Evolutionary conservation across 37 sponge, comb jelly and placozoan species (phyloP).

Genomic region (Diacarnus erythraeanus): DNA sequence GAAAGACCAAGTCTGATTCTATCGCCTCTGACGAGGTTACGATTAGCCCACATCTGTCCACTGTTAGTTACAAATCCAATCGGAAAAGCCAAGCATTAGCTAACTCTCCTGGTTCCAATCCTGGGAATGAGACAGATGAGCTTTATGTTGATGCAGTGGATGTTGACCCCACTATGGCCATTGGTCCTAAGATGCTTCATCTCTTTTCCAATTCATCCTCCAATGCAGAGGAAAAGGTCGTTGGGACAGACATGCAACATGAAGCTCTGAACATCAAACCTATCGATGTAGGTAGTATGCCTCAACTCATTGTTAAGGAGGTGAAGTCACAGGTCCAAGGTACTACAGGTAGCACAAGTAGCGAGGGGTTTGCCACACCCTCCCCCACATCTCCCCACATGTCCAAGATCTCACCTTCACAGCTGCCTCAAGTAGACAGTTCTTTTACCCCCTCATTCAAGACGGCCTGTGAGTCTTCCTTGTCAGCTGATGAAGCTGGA

Average conservation of each 20-base stretch:
- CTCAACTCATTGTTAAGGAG: not conserved
- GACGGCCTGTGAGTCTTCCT: conserved; percentile 13
- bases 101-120: not conserved
- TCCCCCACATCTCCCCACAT: conserved; percentile 26
- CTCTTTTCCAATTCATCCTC: not conserved
- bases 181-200: not conserved
- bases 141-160: conserved; percentile 1
- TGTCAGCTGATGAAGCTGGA: not conserved
- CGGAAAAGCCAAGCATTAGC: not conserved
- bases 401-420: not conserved
- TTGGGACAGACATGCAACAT: not conserved
- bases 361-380: conserved; percentile 57
- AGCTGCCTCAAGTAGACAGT: not conserved
- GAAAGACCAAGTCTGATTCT: not conserved
- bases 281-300: not conserved
- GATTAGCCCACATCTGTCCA: not conserved
- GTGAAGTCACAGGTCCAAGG: not conserved
- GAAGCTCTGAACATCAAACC: not conserved
- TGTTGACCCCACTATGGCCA: conserved; percentile 6
- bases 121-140: not conserved
- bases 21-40: not conserved
- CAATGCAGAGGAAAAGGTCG: not conserved
- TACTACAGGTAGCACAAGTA: conserved; percentile 18
- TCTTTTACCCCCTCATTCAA: not conserved
- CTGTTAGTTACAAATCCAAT: not conserved